These are phyloP conservation scores for Sylvilagus floridanus DNA, from an alignment of 2,797 vertebrate genomes.

Conservation along the genomic window DNA sequence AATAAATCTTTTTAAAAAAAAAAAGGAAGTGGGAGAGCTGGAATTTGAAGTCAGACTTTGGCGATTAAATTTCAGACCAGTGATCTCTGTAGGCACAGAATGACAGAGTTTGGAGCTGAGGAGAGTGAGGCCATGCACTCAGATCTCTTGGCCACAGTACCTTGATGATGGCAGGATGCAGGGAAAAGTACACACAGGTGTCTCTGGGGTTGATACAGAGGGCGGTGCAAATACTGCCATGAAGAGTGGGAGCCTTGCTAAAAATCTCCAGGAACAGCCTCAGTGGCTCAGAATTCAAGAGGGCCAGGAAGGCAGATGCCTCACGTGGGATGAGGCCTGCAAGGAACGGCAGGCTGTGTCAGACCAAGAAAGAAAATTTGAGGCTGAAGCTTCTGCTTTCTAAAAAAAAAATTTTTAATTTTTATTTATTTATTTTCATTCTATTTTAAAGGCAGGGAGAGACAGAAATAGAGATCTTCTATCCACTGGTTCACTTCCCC, in stretches of 20 bases:
- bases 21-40: not conserved
- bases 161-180: not conserved
- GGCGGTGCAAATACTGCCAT: too few species aligned
- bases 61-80: not conserved
- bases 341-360: rapidly evolving
- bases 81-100: not conserved
- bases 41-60: not conserved
- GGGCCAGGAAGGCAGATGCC: too few species aligned
- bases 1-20: too few species aligned
- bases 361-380: not conserved
- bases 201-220: not conserved
- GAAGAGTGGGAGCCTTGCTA: not conserved
- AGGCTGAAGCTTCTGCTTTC: not conserved
- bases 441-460: too few species aligned
- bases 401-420: too few species aligned
- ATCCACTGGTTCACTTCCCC: too few species aligned
- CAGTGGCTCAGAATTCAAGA: not conserved
- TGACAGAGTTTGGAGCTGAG: not conserved
- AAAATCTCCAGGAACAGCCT: not conserved
- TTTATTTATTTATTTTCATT: too few species aligned
- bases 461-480: too few species aligned
- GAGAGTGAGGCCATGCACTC: not conserved
- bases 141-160: rapidly evolving
- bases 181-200: not conserved
- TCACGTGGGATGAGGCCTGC: rapidly evolving